Base-by-base conservation (phyloP, 2,797 vertebrate genomes). In the Amblyopsis hoosieri region DNA sequence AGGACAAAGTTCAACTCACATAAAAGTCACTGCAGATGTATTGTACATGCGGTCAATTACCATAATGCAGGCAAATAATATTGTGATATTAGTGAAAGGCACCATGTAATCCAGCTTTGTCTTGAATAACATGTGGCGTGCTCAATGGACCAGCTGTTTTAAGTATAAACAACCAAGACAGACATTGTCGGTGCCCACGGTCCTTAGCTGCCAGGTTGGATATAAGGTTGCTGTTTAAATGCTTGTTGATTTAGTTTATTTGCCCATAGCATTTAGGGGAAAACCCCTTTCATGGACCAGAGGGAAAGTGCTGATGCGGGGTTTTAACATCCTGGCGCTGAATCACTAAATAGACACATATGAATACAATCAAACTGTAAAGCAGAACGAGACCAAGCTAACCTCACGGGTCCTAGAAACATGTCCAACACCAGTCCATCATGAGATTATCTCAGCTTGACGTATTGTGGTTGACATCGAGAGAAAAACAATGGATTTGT, bases 21-120 rank as follows among this genome's bases (percentile, higher is more conserved):
- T 88, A 80, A 87, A 82, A 91, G 84, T 69, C 14, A 67, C 76
- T 68, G 71, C 61, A 74, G 66, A 84, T 64, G 74, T 64, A 81
- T 74, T 50, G 65, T 71, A 71, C 61, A 75, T 79, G 75, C 45
- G 76, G 80, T 67, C 81, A 79, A 84, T 90, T 88, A 86, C 77
- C 85, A 87, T 85, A 85, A 71, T 75, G 81, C 7, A 15, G 76
- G 80, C 76, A 79, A 86, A 76, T 73, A 82, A 89, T 87, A 85
- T 81, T 82, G 85, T 81, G 83, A 90, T 88, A 86, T 85, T 85
- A 78, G 78, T 59, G 76, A 82, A 76, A 81, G 71, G 80, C 78
- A 72, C 71, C 78, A 54, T 85, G 82, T 85, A 85, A 89, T 90
- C 76, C 75, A 80, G 76, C 74, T 82, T 89, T 74, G 82, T 87